Evolutionary conservation across 1,140 invertebrate species (phyloP).

Genomic region (Drosophila pruinosa): DNA sequence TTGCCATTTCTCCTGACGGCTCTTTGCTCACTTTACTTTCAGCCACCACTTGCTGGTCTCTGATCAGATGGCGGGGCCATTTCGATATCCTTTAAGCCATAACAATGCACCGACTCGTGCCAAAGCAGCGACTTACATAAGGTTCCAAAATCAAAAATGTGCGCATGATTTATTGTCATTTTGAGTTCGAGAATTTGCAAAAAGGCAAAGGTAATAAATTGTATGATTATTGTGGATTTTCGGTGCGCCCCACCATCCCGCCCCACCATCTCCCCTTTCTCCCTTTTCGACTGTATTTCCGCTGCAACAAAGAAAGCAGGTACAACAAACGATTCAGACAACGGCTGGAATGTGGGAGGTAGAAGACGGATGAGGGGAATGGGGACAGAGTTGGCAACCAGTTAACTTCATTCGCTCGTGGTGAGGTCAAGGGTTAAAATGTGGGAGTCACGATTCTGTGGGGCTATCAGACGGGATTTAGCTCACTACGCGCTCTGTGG

Average conservation of each 20-base stretch:
- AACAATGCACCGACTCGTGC: conserved; percentile 54
- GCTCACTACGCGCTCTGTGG: conserved; percentile 56
- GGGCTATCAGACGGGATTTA: conserved; percentile 63
- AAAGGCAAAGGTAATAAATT: conserved; percentile 77
- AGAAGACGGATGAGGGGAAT: neutral
- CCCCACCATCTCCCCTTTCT: neutral
- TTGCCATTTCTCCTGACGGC: neutral
- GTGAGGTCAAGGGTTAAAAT: conserved; percentile 82
- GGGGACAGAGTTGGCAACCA: conserved; percentile 26
- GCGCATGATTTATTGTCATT: conserved; percentile 81
- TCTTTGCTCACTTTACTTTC: conserved; percentile 14
- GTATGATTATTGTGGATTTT: conserved; percentile 77
- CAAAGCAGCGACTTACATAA: conserved; percentile 38
- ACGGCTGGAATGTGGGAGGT: neutral
- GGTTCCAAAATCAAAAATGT: conserved; percentile 46
- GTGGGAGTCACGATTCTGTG: conserved; percentile 81
- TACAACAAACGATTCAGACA: conserved; percentile 35
- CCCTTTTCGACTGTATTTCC: conserved; percentile 10
- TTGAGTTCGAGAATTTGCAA: conserved; percentile 77
- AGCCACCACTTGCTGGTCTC: conserved; percentile 8
- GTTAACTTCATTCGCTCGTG: conserved; percentile 77
- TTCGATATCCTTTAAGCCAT: conserved; percentile 31
- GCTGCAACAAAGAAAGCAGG: conserved; percentile 57
- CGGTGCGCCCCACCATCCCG: neutral
- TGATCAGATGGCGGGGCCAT: conserved; percentile 7